These are phyloP conservation scores for Drosophila serrata DNA, from an alignment of 1,140 invertebrate species.

Conservation along the genomic window DNA sequence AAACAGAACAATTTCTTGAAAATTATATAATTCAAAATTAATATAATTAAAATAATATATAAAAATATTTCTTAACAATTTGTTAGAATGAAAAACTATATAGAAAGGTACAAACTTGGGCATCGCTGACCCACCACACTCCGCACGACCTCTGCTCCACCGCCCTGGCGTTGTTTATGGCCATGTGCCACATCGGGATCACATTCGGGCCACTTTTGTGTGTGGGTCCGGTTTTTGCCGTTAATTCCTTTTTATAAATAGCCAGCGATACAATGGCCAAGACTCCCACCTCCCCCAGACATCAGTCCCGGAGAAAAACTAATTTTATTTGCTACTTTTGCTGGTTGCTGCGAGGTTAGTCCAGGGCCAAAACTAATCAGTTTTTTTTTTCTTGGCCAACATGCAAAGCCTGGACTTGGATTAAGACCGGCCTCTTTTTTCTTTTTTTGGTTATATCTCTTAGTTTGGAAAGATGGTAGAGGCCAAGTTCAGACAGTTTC, in stretches of 20 bases:
- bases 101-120: not conserved
- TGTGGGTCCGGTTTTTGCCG: slow-evolving; percentile 79
- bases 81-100: not conserved
- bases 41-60: no score
- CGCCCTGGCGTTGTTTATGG: slow-evolving; percentile 67
- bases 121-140: slow-evolving; percentile 13
- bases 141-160: slow-evolving; percentile 12
- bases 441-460: slow-evolving; percentile 1
- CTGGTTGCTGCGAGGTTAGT: slow-evolving; percentile 39
- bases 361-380: slow-evolving; percentile 70
- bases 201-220: slow-evolving; percentile 63
- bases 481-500: slow-evolving; percentile 6
- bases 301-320: slow-evolving; percentile 35
- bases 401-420: slow-evolving; percentile 49
- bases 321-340: slow-evolving; percentile 59
- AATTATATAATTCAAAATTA: no score
- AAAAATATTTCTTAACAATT: not conserved
- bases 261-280: slow-evolving; percentile 59
- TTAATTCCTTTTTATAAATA: slow-evolving; percentile 84
- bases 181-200: slow-evolving; percentile 75
- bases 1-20: no score
- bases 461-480: slow-evolving; percentile 6
- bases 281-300: slow-evolving; percentile 2
- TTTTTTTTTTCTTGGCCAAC: slow-evolving; percentile 36
- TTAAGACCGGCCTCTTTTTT: slow-evolving; percentile 10